Evolutionary conservation across 2,113 vertebrate species (phyloP).

Genomic region (Macquaria australasica): DNA sequence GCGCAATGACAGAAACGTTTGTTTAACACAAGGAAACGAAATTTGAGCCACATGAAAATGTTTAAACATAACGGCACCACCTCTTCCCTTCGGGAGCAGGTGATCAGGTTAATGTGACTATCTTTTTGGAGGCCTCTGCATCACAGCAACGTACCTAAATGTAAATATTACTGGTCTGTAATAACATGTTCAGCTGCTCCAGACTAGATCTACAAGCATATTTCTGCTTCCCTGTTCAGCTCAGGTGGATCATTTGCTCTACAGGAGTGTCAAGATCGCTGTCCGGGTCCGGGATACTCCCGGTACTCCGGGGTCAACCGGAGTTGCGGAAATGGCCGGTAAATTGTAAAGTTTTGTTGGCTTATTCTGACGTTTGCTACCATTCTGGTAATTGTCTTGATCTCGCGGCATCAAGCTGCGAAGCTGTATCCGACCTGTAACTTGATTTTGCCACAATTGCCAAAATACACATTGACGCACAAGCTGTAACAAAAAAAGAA

Average conservation of each 20-base stretch:
- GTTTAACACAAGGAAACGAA: no score
- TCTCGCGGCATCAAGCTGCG: no score
- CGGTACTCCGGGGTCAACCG: no score
- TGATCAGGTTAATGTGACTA: background rate
- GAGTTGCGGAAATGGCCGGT: no score
- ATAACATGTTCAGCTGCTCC: background rate
- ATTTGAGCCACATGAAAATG: background rate
- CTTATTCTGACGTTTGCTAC: background rate
- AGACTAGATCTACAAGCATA: background rate
- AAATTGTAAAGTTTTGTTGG: background rate
- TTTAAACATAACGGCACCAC: background rate
- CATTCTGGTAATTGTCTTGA: no score
- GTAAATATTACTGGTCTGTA: background rate
- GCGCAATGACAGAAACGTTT: no score
- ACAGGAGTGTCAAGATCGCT: background rate
- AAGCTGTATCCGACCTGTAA: no score
- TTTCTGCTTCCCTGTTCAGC: background rate
- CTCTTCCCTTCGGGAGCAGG: no score
- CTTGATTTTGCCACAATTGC: no score
- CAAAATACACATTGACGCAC: no score
- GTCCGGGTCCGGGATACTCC: background rate
- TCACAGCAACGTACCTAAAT: background rate
- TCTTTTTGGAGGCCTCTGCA: background rate
- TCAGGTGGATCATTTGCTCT: background rate
- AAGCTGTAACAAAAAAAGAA: no score